These are phyloP conservation scores for human (Homo sapiens) DNA, from an alignment of 2,113 vertebrate genomes.

Conservation along the genomic window DNA sequence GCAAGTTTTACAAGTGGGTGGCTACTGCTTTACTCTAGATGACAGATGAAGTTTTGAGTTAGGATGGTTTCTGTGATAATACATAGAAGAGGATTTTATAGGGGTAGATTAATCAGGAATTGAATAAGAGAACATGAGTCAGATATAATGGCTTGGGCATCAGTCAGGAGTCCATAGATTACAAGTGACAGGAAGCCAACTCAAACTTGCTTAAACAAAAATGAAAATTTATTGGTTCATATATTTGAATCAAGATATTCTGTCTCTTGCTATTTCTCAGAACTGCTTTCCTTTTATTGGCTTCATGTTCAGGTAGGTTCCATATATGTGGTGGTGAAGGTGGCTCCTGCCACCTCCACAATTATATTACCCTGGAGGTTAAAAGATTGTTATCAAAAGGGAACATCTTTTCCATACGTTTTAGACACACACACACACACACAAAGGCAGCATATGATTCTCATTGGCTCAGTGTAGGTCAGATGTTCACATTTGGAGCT, in stretches of 20 bases:
- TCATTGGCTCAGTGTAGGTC: neutral
- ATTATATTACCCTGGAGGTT: neutral
- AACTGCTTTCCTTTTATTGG: neutral
- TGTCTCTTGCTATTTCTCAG: slow-evolving; percentile 32
- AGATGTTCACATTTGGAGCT: neutral
- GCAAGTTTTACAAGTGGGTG: neutral
- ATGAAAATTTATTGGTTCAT: slow-evolving; percentile 20
- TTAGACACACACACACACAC: neutral
- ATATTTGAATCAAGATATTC: slow-evolving; percentile 29
- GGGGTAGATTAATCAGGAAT: neutral
- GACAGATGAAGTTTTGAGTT: slow-evolving; percentile 6
- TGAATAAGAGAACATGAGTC: slow-evolving; percentile 42
- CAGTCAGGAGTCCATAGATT: slow-evolving; percentile 7
- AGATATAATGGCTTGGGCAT: neutral
- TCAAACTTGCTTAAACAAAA: slow-evolving; percentile 47
- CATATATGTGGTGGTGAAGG: neutral
- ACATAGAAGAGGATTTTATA: neutral
- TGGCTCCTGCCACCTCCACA: neutral
- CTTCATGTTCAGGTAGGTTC: neutral
- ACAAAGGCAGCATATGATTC: neutral
- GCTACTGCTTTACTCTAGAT: slow-evolving; percentile 7
- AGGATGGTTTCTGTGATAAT: neutral
- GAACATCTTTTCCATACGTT: neutral
- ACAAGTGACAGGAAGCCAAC: slow-evolving; percentile 34
- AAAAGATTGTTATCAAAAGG: neutral